Evolutionary conservation across 2,888 invertebrate species (phyloP), one percentile per base, ranked within the genome.

Genomic region (Tenthredo distinguenda): DNA sequence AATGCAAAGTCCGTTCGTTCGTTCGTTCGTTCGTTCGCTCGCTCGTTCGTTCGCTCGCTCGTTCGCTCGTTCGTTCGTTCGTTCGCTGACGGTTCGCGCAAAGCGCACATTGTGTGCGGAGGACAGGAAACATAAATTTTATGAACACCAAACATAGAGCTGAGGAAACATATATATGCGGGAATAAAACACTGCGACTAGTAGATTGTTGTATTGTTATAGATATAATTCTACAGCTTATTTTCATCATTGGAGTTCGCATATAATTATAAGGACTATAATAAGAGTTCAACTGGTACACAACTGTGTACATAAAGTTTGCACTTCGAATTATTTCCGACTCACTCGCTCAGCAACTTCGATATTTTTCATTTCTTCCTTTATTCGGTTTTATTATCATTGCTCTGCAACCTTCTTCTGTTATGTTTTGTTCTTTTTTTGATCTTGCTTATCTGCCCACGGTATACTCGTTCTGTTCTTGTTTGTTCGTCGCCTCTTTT

Each of bases 101-200:
- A 86, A 86, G 87, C 86, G 86, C 86, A 87, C 88, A 88, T 89
- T 90, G 89, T 87, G 86, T 87, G 87, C n/a, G 40, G 21, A 15
- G 40, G 88, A 89, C 92, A 91, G 92, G 92, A 92, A 92, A 92
- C 92, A 92, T 92, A 92, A 92, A 92, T 92, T 92, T 92, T 87
- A 89, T 90, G 89, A 91, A 90, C 90, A 89, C 90, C 91, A 91
- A 92, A 92, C 91, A 91, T 89, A 90, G 90, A 83, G 86, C 74
- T 71, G 85, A 74, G 86, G 81, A 83, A 83, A 83, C 62, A 68
- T 81, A 18, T 34, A 50, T 10, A 62, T 81, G 37, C 40, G 50
- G 50, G 47, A 83, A 50, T 68, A 47, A 68, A 68, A 83, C 34
- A 71, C 47, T 18, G 40, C n/a, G 68, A 50, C 40, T 47, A 77